Percentiles rank a stretch among this genome's conserved stretches.
Conservation (phyloP, 2,888 invertebrate genomes). For the Lamproptera curius region DNA sequence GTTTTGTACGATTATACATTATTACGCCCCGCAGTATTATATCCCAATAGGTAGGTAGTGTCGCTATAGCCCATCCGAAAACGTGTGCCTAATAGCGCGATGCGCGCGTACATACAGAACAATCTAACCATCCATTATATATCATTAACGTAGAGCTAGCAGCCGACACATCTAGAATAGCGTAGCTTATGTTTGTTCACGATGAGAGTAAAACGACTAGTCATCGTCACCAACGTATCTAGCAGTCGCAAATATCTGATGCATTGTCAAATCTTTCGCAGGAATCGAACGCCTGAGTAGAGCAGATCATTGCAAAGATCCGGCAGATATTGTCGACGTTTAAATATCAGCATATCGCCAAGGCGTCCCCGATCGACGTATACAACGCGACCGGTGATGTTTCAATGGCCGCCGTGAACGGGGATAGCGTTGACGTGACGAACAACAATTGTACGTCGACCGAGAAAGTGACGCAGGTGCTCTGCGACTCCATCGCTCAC, state of each 20-base stretch:
- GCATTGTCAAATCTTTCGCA: slow-evolving; percentile 75
- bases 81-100: slow-evolving; percentile 33
- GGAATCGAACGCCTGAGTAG: slow-evolving; percentile 94
- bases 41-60: slow-evolving; percentile 37
- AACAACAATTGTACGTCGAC: slow-evolving; percentile 46
- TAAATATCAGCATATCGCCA: slow-evolving; percentile 81
- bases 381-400: slow-evolving; percentile 60
- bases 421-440: slow-evolving; percentile 62
- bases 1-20: slow-evolving; percentile 67
- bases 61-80: slow-evolving; percentile 41
- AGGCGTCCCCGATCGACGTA: slow-evolving; percentile 70
- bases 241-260: slow-evolving; percentile 56
- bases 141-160: slow-evolving; percentile 58
- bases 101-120: slow-evolving; percentile 38
- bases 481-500: slow-evolving; percentile 72
- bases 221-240: too few species aligned
- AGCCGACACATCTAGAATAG: slow-evolving; percentile 53
- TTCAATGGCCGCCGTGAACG: slow-evolving; percentile 50
- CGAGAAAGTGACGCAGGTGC: slow-evolving; percentile 50
- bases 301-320: slow-evolving; percentile 91
- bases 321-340: slow-evolving; percentile 87
- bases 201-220: too few species aligned
- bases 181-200: too few species aligned
- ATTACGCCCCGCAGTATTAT: slow-evolving; percentile 65
- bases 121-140: slow-evolving; percentile 43